A percentile compares a stretch with the other conserved stretches of the same genome.
phyloP scores from a whole-genome alignment of 1,140 invertebrate species.

The Diachasmimorpha longicaudata region DNA sequence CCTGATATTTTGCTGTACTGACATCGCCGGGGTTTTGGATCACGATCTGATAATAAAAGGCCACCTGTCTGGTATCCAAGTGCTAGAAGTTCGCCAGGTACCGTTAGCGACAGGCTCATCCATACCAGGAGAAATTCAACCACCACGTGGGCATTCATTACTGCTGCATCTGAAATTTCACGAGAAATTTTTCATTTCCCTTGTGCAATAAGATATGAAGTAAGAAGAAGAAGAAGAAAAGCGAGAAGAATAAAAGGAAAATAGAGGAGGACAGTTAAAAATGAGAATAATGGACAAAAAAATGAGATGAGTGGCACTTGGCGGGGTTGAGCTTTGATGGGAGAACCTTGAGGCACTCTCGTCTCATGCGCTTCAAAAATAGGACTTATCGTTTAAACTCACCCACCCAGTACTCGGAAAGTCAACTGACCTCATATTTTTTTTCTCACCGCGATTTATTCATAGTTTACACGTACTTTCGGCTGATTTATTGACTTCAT shows the following conservation, averaged over 20 bases:
- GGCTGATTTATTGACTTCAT: too few species aligned
- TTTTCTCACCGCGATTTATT: not conserved
- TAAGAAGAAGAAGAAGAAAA: not conserved
- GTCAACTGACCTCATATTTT: not conserved
- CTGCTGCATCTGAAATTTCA: constrained; percentile 17
- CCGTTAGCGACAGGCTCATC: not conserved
- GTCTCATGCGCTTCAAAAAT: constrained; percentile 23
- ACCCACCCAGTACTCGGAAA: not conserved
- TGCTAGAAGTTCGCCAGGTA: not conserved
- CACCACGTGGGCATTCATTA: constrained; percentile 4
- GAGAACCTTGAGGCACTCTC: constrained; percentile 14
- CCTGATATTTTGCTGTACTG: not conserved
- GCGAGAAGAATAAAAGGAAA: not conserved
- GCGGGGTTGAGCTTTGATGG: not conserved
- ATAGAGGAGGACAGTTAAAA: constrained; percentile 1
- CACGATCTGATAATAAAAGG: not conserved
- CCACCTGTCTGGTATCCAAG: not conserved
- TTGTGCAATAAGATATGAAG: not conserved
- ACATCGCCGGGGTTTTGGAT: not conserved
- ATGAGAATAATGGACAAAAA: not conserved
- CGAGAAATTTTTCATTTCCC: not conserved
- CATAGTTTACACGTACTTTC: not conserved
- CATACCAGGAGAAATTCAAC: not conserved
- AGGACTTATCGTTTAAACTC: constrained; percentile 21
- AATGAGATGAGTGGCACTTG: not conserved